Evolutionary conservation across 2,888 invertebrate species (phyloP).

Genomic region (Drosophila merina): DNA sequence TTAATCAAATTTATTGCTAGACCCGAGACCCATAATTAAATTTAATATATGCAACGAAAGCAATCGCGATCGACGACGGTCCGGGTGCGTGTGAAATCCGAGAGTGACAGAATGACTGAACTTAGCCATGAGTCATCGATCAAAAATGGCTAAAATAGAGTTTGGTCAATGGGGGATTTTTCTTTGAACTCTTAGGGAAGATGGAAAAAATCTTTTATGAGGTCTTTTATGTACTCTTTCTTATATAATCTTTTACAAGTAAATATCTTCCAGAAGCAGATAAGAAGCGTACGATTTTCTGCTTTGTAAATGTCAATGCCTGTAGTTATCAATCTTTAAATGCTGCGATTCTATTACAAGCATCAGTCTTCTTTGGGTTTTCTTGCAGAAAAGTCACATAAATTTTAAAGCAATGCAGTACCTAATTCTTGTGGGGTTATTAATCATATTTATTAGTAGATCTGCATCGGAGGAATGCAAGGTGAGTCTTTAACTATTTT

Average conservation of each 20-base stretch:
- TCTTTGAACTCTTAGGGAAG: not conserved
- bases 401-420: not conserved
- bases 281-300: constrained; percentile 29
- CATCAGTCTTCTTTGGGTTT: not conserved
- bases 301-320: constrained; percentile 3
- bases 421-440: not conserved
- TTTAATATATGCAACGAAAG: constrained; percentile 42
- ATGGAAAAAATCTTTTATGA: not conserved
- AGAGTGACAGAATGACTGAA: constrained; percentile 13
- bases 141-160: constrained; percentile 1
- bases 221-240: not conserved
- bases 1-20: constrained; percentile 61
- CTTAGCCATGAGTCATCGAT: constrained; percentile 31
- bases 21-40: constrained; percentile 64
- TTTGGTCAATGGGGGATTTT: constrained; percentile 1
- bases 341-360: not conserved
- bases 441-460: not conserved
- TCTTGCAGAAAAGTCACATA: not conserved
- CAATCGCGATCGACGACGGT: constrained; percentile 39
- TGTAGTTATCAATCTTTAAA: not conserved
- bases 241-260: not conserved
- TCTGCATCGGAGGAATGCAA: constrained; percentile 1
- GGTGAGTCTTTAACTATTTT: not conserved
- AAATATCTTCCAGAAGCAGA: not conserved
- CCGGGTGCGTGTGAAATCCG: constrained; percentile 64